phyloP scores from a whole-genome alignment of 2,797 vertebrate species.

The Poliocrania exsul region DNA sequence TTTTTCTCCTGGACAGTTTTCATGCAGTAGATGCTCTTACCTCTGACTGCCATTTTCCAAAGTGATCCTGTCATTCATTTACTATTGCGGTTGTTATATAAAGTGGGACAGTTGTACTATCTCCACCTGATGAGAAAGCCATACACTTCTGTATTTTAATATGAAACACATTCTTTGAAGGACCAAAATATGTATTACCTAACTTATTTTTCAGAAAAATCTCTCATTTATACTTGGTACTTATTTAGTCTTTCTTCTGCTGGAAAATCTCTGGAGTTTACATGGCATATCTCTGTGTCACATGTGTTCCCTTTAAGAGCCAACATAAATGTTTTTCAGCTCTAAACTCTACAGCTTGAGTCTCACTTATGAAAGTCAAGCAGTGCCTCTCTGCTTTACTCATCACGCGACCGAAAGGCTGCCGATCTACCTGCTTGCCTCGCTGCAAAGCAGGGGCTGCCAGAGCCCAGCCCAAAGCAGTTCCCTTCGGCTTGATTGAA shows the following conservation, averaged over 20 bases:
- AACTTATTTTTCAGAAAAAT: conserved; percentile 20
- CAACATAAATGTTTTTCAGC: conserved; percentile 57
- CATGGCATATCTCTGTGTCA: conserved; percentile 15
- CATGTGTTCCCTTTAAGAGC: conserved; percentile 18
- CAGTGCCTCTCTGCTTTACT: conserved; percentile 1
- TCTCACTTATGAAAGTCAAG: conserved; percentile 1
- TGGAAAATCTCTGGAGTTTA: conserved; percentile 40
- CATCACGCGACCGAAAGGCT: background rate
- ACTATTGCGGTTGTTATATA: background rate
- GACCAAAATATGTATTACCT: background rate
- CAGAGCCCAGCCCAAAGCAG: background rate
- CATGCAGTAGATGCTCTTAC: background rate
- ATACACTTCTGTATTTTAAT: background rate
- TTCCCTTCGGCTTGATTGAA: accelerated
- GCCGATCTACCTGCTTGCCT: background rate
- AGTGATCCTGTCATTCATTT: background rate
- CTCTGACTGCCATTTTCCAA: background rate
- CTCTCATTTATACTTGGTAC: background rate
- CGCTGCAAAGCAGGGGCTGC: background rate
- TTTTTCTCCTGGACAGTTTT: background rate
- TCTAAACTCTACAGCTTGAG: conserved; percentile 4
- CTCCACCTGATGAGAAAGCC: conserved; percentile 1
- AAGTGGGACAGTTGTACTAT: background rate
- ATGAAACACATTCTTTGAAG: background rate
- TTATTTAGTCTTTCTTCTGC: background rate